Conservation (phyloP, 2,888 invertebrate genomes). For the Eurytoma adleriae region DNA sequence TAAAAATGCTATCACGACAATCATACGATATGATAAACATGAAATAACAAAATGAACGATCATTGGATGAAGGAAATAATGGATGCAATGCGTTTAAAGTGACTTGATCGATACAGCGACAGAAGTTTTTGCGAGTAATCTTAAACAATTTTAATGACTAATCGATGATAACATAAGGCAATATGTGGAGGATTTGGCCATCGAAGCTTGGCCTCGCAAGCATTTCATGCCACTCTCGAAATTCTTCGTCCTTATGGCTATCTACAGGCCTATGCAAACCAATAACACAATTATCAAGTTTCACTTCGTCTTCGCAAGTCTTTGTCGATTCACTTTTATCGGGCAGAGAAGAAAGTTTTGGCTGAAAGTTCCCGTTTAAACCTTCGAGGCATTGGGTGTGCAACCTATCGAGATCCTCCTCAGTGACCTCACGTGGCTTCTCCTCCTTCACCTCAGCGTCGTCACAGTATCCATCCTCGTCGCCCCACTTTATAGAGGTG, state of each 20-base stretch:
- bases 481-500: constrained; percentile 78
- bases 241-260: constrained; percentile 77
- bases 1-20: constrained; percentile 55
- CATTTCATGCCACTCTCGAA: constrained; percentile 95
- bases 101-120: constrained; percentile 50
- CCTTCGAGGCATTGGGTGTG: constrained; percentile 70
- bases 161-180: constrained; percentile 98
- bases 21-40: constrained; percentile 54
- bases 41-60: constrained; percentile 55
- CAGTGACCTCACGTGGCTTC: constrained; percentile 61
- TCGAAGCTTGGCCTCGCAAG: constrained; percentile 85
- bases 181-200: constrained; percentile 90
- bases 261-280: constrained; percentile 63
- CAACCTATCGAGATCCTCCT: constrained; percentile 70
- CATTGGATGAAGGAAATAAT: constrained; percentile 46
- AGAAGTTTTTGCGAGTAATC: constrained; percentile 47
- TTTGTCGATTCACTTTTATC: constrained; percentile 50
- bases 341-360: constrained; percentile 61
- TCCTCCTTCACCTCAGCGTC: constrained; percentile 40
- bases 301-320: constrained; percentile 56
- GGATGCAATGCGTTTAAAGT: constrained; percentile 47
- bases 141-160: constrained; percentile 72
- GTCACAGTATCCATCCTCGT: constrained; percentile 62
- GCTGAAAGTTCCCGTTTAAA: constrained; percentile 73
- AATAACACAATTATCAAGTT: constrained; percentile 53